Conservation (phyloP, 1,140 invertebrate genomes). For the Pseudomyrmex pallidus region DNA sequence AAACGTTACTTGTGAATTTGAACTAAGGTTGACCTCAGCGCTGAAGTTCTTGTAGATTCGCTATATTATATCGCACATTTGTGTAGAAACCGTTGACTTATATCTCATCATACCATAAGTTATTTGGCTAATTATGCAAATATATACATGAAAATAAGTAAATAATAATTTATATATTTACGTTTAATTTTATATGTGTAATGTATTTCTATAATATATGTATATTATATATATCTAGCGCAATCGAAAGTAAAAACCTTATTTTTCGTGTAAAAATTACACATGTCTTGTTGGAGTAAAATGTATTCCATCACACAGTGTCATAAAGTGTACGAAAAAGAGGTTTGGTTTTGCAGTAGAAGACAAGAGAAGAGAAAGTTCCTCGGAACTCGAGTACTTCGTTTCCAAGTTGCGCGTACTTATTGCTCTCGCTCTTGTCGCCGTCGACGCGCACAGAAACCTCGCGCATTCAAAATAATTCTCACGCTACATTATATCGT, state of each 20-base stretch:
- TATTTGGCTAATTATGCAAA: background rate
- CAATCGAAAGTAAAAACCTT: conserved; percentile 1
- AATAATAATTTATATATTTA: conserved; percentile 7
- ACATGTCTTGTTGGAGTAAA: background rate
- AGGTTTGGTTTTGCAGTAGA: conserved; percentile 26
- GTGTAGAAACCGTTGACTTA: too few species aligned
- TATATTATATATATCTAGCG: too few species aligned
- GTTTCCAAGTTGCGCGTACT: conserved; percentile 45
- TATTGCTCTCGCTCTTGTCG: conserved; percentile 53
- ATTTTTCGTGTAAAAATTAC: conserved; percentile 30
- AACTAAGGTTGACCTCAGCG: conserved; percentile 19
- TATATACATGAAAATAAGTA: background rate
- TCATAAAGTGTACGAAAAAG: background rate
- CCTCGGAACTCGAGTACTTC: conserved; percentile 14
- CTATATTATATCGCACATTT: background rate
- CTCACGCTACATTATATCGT: background rate
- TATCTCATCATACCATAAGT: background rate
- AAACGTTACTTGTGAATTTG: conserved; percentile 29
- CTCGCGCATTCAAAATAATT: conserved; percentile 45
- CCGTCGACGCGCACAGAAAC: conserved; percentile 34
- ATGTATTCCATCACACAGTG: conserved; percentile 19
- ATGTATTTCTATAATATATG: background rate
- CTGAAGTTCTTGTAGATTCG: background rate
- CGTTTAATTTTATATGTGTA: conserved; percentile 6
- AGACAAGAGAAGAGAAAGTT: conserved; percentile 39